Base-by-base conservation (phyloP, 2,888 invertebrate species). In the Meliscaeva auricollis region DNA sequence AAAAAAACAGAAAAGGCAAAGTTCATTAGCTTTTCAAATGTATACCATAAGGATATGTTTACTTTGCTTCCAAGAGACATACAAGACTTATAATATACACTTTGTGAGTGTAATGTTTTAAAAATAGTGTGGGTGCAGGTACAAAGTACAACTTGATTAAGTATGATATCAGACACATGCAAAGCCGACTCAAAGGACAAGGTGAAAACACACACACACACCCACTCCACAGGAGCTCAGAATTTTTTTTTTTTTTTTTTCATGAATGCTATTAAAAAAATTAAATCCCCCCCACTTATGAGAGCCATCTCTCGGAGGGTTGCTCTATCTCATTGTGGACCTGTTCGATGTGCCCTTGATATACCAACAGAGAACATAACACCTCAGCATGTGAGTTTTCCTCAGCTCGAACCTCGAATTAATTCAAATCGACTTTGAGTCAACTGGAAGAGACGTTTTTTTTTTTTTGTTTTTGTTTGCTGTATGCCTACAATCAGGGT, bases 241-340 rank as follows among this genome's bases (percentile, higher is more conserved):
- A 9, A 44, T 11, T 17, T 26, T 26, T 26, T 3, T 0, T 11
- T 38, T 64, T 44, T 60, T 38, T 70, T 44, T 50, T 52, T 62
- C 32, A 17, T 38, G 17, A 64, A 56, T 38, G 64, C 81, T 81
- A 70, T 81, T 81, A 76, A 70, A 81, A 76, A 81, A 66, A 81
- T 75, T 75, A 70, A 70, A 81, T 58, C 50, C 44, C 48, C 46
- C 58, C 58, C 75, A 64, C 75, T 70, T 46, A 70, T 46, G 15
- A 15, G n/a, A 64, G 6, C 38, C 20, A 17, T 17, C 11, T 52
- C 13, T 26, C n/a, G 7, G 20, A 9, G 30, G 30, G 9, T n/a
- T 54, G 1, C 26, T 30, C 2, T 15, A 20, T 35, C 20, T 30
- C 46, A 9, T 17, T 54, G 8, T 30, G 5, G 50, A n/a, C 48